Percentiles rank a stretch among this genome's conserved stretches.
These are phyloP conservation scores for Lagocephalus sceleratus DNA, from an alignment of 2,797 vertebrate species.

Conservation along the genomic window DNA sequence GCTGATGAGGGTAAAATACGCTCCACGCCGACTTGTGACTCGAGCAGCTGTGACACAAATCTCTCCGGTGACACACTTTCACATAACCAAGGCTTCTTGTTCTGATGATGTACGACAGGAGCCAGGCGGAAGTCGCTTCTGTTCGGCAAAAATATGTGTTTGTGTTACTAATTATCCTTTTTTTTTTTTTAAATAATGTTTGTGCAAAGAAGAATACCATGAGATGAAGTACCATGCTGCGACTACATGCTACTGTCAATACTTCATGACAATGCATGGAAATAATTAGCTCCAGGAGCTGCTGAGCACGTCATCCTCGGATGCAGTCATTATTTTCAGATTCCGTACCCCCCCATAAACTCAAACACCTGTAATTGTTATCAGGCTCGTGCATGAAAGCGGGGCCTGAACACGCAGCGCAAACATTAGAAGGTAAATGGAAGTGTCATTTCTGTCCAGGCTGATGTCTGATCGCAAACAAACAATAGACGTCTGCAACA, in stretches of 20 bases:
- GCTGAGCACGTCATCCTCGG: slow-evolving; percentile 8
- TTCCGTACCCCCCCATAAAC: slow-evolving; percentile 41
- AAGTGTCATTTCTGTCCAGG: slow-evolving; percentile 66
- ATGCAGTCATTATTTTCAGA: slow-evolving; percentile 32
- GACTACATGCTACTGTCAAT: neutral
- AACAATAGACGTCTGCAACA: slow-evolving; percentile 76
- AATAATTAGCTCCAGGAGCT: slow-evolving; percentile 10
- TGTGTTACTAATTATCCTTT: neutral
- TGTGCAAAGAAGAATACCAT: neutral
- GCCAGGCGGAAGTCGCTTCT: slow-evolving; percentile 10
- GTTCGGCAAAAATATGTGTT: neutral
- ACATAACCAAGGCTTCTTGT: slow-evolving; percentile 6
- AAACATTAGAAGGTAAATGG: slow-evolving; percentile 66
- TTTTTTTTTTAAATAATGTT: neutral
- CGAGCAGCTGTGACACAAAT: slow-evolving; percentile 34
- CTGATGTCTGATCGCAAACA: slow-evolving; percentile 70
- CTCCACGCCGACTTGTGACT: slow-evolving; percentile 31
- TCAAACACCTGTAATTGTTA: slow-evolving; percentile 75
- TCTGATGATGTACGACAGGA: slow-evolving; percentile 23
- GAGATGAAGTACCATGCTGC: neutral
- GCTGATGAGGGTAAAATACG: slow-evolving; percentile 26
- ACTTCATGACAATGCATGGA: slow-evolving; percentile 11
- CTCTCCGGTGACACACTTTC: slow-evolving; percentile 30
- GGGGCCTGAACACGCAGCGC: slow-evolving; percentile 53
- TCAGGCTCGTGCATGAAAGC: slow-evolving; percentile 60